phyloP scores from a whole-genome alignment of 2,888 invertebrate genomes.

The Dasypolia templi region DNA sequence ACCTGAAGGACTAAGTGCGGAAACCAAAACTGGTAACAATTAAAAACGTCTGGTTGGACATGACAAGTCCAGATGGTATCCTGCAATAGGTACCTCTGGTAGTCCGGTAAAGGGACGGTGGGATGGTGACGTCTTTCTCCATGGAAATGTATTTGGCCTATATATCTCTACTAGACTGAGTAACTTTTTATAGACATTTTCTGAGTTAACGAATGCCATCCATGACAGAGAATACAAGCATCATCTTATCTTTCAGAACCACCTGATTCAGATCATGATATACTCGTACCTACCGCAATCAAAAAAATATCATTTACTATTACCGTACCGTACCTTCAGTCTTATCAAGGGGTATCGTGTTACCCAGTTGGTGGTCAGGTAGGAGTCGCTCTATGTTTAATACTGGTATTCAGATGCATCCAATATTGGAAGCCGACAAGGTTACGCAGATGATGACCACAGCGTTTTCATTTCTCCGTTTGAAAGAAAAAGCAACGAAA shows the following conservation, averaged over 20 bases:
- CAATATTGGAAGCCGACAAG: not conserved
- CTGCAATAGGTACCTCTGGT: too few relatives aligned
- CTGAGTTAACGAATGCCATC: constrained; percentile 14
- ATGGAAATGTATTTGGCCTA: not conserved
- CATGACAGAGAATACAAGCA: not conserved
- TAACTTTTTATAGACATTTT: constrained; percentile 5
- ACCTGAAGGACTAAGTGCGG: too few relatives aligned
- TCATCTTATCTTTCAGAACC: constrained; percentile 26
- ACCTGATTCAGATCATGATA: constrained; percentile 8
- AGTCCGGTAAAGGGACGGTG: too few relatives aligned
- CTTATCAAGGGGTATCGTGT: not conserved
- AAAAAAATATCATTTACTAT: not conserved
- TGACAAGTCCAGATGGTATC: too few relatives aligned
- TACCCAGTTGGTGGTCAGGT: not conserved
- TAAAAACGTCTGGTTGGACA: too few relatives aligned
- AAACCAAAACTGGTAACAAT: too few relatives aligned
- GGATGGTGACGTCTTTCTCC: too few relatives aligned
- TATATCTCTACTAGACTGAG: constrained; percentile 1
- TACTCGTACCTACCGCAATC: not conserved
- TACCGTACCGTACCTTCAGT: not conserved
- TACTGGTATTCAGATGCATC: not conserved
- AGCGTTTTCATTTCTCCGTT: not conserved
- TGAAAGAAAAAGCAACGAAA: not conserved
- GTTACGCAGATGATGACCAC: not conserved
- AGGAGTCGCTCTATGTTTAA: not conserved